These are phyloP conservation scores for Amazona finschi DNA, from an alignment of 2,797 vertebrate genomes.

Conservation along the genomic window DNA sequence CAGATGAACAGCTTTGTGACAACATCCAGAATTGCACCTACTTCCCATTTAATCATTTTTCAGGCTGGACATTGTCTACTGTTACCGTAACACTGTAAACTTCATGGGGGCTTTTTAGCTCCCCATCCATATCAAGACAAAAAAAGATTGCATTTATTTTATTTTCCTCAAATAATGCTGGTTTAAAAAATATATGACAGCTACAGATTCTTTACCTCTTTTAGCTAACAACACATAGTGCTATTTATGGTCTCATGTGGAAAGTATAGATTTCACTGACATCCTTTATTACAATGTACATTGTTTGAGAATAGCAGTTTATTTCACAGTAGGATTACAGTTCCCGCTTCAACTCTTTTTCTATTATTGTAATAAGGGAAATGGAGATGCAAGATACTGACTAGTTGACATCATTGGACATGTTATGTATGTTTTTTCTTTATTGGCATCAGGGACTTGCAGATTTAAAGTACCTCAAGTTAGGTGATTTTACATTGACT, in stretches of 20 bases:
- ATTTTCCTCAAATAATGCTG: not conserved
- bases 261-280: not conserved
- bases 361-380: not conserved
- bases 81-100: not conserved
- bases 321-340: constrained; percentile 16
- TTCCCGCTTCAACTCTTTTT: not conserved
- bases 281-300: not conserved
- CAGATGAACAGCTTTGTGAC: not conserved
- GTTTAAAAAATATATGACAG: not conserved
- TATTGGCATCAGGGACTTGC: fast-evolving
- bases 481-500: not conserved
- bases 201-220: not conserved
- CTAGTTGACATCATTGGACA: not conserved
- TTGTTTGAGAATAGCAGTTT: not conserved
- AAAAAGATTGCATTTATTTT: not conserved
- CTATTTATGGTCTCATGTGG: constrained; percentile 9
- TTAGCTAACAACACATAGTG: not conserved
- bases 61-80: not conserved
- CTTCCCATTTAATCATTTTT: not conserved
- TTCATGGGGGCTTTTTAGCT: not conserved
- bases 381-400: not conserved
- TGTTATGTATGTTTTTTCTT: not conserved
- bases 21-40: not conserved
- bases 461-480: not conserved
- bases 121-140: not conserved